phyloP scores from a whole-genome alignment of 2,888 invertebrate species.

The Abscondita cerata region DNA sequence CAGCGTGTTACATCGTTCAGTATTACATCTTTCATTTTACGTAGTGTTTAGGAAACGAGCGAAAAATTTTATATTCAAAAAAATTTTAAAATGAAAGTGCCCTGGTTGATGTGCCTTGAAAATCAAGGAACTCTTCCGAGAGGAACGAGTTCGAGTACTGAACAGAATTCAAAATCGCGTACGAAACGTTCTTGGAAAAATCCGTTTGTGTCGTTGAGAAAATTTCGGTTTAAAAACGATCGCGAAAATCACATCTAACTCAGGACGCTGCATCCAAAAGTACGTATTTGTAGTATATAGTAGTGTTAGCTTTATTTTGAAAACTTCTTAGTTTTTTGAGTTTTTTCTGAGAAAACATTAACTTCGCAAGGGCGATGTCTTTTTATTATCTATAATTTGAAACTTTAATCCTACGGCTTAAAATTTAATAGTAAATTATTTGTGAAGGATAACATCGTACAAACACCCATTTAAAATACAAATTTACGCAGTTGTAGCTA shows the following conservation, averaged over 20 bases:
- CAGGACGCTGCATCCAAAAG: constrained; percentile 12
- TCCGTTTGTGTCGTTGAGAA: constrained; percentile 21
- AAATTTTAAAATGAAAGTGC: constrained; percentile 45
- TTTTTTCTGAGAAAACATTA: too few species aligned
- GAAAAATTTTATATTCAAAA: constrained; percentile 1
- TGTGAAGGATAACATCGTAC: too few species aligned
- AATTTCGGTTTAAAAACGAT: constrained; percentile 21
- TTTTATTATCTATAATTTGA: too few species aligned
- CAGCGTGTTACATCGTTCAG: constrained; percentile 25
- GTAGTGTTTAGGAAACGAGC: constrained; percentile 3
- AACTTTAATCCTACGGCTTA: too few species aligned
- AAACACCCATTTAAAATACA: too few species aligned
- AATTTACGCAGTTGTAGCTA: too few species aligned
- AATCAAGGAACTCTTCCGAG: constrained; percentile 31
- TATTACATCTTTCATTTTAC: constrained; percentile 1
- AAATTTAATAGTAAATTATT: too few species aligned
- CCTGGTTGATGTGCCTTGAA: constrained; percentile 47
- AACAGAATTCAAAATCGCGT: constrained; percentile 13
- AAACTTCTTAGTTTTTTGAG: too few species aligned
- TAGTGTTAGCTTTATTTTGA: background rate
- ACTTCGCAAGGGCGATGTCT: too few species aligned
- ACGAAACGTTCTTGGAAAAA: constrained; percentile 25
- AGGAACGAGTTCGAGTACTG: constrained; percentile 6
- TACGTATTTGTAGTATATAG: constrained; percentile 1
- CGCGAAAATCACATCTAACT: background rate